These are phyloP conservation scores for Microctonus aethiopoides DNA, from an alignment of 2,888 invertebrate species.

Conservation along the genomic window DNA sequence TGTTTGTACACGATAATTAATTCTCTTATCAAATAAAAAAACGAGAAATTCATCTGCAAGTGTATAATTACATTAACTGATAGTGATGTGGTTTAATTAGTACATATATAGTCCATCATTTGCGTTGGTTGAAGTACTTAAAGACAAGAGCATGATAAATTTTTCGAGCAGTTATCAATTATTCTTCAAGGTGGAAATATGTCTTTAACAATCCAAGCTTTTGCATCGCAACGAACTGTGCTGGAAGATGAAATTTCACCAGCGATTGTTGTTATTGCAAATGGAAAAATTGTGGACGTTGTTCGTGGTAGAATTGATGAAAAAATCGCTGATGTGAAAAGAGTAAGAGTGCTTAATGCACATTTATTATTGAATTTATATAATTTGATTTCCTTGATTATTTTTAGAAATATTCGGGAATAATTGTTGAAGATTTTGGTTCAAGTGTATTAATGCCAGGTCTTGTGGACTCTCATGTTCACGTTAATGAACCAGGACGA, in stretches of 20 bases:
- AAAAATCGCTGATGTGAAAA: constrained; percentile 27
- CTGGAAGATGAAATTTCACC: constrained; percentile 46
- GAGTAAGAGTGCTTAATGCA: constrained; percentile 34
- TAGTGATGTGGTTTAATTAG: not conserved
- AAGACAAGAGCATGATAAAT: not conserved
- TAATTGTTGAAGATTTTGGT: constrained; percentile 65
- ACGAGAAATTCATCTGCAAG: not conserved
- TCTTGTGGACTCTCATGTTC: constrained; percentile 78
- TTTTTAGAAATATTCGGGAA: constrained; percentile 40
- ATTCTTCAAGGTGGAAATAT: not conserved
- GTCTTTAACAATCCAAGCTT: constrained; percentile 35
- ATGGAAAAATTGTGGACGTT: constrained; percentile 72
- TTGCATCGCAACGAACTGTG: constrained; percentile 46
- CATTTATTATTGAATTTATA: too few relatives aligned
- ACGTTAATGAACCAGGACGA: constrained; percentile 80
- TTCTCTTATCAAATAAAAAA: not conserved
- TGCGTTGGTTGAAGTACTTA: not conserved
- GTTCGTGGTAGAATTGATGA: constrained; percentile 65
- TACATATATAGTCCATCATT: not conserved
- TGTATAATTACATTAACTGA: not conserved
- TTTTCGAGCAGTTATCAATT: not conserved
- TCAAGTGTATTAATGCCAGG: constrained; percentile 75
- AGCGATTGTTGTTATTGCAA: constrained; percentile 69
- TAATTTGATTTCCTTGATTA: constrained; percentile 11
- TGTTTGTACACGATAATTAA: not conserved